Percentiles rank a stretch among this genome's conserved stretches.
phyloP scores from a whole-genome alignment of 2,888 invertebrate genomes.

The Leptopterna dolabrata region DNA sequence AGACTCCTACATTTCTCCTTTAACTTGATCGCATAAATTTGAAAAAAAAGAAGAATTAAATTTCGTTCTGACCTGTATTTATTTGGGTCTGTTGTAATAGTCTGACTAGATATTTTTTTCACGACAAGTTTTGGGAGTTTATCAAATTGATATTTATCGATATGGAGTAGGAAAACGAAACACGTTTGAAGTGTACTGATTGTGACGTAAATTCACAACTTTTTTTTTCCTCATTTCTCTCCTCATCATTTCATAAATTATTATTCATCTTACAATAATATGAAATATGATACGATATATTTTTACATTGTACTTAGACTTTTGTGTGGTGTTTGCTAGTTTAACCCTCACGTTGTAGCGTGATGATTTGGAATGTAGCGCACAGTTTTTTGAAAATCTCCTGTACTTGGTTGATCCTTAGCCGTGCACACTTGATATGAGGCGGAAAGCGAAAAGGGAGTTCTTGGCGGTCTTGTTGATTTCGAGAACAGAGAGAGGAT shows the following conservation, averaged over 20 bases:
- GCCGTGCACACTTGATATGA: too few species aligned
- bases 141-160: neutral
- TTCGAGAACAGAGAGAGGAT: too few species aligned
- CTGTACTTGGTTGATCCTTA: too few species aligned
- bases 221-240: neutral
- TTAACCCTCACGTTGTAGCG: neutral
- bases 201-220: neutral
- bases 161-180: neutral
- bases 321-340: neutral
- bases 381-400: neutral
- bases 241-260: neutral
- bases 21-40: neutral
- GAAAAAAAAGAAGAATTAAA: neutral
- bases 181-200: neutral
- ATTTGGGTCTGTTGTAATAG: neutral
- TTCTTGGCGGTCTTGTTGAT: too few species aligned
- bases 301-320: constrained; percentile 17
- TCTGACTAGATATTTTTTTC: neutral
- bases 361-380: neutral
- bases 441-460: too few species aligned
- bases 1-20: neutral
- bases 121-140: neutral
- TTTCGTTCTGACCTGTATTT: neutral
- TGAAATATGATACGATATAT: neutral
- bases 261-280: neutral